phyloP scores from a whole-genome alignment of 2,797 vertebrate species.

The Rhincodon typus region DNA sequence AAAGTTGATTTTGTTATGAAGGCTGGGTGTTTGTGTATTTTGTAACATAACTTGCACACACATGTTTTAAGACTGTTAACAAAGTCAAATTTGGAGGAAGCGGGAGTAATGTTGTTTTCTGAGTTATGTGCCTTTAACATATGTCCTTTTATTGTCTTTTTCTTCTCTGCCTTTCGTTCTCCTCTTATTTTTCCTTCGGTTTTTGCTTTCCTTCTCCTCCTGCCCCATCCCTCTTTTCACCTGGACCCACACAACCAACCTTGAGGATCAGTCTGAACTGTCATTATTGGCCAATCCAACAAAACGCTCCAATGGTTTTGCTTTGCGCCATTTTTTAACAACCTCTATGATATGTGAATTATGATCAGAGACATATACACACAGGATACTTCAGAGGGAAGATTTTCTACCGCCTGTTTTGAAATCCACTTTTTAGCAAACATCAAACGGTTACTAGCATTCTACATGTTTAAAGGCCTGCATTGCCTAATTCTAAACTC shows the following conservation, averaged over 20 bases:
- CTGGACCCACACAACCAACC: neutral
- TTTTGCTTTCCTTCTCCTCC: no score
- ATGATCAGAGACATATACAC: neutral
- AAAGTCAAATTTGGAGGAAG: neutral
- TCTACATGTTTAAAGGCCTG: neutral
- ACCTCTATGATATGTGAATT: no score
- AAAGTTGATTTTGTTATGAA: neutral
- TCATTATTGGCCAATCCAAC: neutral
- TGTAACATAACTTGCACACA: neutral
- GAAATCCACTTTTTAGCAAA: neutral
- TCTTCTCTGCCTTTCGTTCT: neutral
- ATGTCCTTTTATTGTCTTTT: neutral
- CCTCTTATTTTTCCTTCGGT: neutral
- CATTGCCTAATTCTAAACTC: neutral
- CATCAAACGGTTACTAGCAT: no score
- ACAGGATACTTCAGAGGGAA: no score
- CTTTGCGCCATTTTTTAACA: neutral
- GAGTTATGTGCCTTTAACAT: no score
- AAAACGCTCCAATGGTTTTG: neutral
- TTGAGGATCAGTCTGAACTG: neutral
- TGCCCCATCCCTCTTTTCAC: no score
- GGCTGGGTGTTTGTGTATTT: neutral
- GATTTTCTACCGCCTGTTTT: neutral
- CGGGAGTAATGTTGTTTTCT: neutral
- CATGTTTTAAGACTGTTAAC: neutral